These are phyloP conservation scores for Papilio aristodemus DNA, from an alignment of 1,140 invertebrate species.

Conservation along the genomic window DNA sequence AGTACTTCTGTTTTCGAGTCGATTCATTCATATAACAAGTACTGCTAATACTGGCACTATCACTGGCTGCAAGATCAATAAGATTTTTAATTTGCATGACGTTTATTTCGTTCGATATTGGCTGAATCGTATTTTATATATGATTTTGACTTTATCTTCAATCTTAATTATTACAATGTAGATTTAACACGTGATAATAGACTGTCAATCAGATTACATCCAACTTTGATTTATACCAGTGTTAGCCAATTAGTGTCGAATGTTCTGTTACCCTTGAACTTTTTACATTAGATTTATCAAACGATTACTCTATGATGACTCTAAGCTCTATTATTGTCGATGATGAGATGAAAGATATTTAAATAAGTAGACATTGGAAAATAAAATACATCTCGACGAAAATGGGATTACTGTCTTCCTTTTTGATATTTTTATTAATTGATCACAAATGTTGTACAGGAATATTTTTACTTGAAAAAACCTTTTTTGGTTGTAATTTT, in stretches of 20 bases:
- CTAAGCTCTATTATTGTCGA: slow-evolving; percentile 10
- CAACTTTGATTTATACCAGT: slow-evolving; percentile 13
- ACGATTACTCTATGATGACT: neutral
- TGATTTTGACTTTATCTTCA: neutral
- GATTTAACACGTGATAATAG: slow-evolving; percentile 6
- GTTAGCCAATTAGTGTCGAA: slow-evolving; percentile 19
- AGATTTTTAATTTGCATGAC: too few relatives aligned
- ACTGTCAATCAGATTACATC: slow-evolving; percentile 14
- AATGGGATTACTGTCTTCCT: neutral
- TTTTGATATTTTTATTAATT: neutral
- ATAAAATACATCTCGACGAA: neutral
- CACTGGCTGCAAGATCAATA: too few relatives aligned
- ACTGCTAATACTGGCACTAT: too few relatives aligned
- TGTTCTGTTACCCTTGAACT: slow-evolving; percentile 18
- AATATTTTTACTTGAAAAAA: too few relatives aligned
- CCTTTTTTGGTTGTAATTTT: too few relatives aligned
- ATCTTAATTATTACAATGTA: slow-evolving; percentile 18
- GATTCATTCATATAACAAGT: too few relatives aligned
- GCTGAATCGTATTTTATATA: neutral
- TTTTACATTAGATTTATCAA: slow-evolving; percentile 2
- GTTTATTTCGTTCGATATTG: too few relatives aligned
- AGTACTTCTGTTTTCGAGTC: too few relatives aligned
- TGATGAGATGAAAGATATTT: slow-evolving; percentile 11
- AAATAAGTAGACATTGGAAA: neutral
- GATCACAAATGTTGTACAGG: neutral